A percentile compares a stretch with the other conserved stretches of the same genome.
Conservation (phyloP, 2,113 vertebrate species). For the rat (Rattus norvegicus) region DNA sequence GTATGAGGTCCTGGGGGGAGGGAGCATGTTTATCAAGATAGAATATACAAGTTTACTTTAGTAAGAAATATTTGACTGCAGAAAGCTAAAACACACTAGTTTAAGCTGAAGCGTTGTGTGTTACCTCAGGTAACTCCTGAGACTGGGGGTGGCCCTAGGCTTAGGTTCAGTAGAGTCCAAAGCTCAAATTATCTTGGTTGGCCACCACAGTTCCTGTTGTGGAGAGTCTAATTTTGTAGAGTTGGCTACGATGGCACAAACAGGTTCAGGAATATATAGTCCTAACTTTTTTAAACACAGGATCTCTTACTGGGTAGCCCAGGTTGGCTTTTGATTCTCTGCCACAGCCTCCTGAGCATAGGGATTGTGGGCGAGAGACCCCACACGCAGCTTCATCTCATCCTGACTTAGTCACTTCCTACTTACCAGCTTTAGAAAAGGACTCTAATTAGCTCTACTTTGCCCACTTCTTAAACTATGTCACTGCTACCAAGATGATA, state of each 20-base stretch:
- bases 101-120: conserved; percentile 48
- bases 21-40: conserved; percentile 6
- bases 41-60: conserved; percentile 5
- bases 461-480: not conserved
- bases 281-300: not conserved
- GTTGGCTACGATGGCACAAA: conserved; percentile 29
- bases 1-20: not conserved
- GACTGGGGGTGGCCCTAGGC: not conserved
- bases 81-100: conserved; percentile 31
- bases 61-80: conserved; percentile 62
- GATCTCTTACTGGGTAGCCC: not conserved
- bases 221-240: conserved; percentile 65
- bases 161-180: conserved; percentile 62
- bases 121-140: conserved; percentile 43
- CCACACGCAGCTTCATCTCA: not conserved
- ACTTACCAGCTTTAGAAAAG: not conserved
- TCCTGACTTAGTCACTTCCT: conserved; percentile 28
- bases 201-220: conserved; percentile 60
- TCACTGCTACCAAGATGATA: conserved; percentile 1
- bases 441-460: conserved; percentile 21
- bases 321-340: not conserved
- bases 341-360: not conserved
- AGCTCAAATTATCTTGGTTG: conserved; percentile 73
- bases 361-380: not conserved
- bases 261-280: conserved; percentile 52